Conservation (phyloP, 2,888 invertebrate species). For the Fabriciana adippe region DNA sequence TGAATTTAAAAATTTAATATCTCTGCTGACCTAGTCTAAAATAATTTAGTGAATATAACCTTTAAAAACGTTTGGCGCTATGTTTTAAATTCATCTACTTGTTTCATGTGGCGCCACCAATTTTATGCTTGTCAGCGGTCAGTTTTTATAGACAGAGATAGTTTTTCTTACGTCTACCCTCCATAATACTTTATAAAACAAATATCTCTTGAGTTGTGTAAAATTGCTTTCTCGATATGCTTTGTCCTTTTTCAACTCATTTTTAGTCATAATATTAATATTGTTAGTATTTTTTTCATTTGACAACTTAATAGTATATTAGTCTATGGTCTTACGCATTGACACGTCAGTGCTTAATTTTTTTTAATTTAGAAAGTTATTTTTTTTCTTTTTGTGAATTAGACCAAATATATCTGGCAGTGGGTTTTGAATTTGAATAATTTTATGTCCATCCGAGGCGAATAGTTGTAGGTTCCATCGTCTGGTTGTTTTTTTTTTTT, state of each 20-base stretch:
- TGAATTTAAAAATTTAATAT: too few species aligned
- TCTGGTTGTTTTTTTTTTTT: slow-evolving; percentile 62
- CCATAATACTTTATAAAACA: background rate
- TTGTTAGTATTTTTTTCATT: slow-evolving; percentile 21
- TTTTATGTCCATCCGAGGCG: slow-evolving; percentile 54
- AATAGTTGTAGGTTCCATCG: slow-evolving; percentile 54
- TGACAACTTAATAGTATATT: slow-evolving; percentile 26
- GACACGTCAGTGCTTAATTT: slow-evolving; percentile 29
- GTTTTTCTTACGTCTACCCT: too few species aligned
- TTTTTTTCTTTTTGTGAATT: slow-evolving; percentile 50
- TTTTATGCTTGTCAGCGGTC: too few species aligned
- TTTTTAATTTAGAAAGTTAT: slow-evolving; percentile 41
- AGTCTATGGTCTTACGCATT: slow-evolving; percentile 26
- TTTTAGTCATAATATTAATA: slow-evolving; percentile 28
- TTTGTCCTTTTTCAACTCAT: slow-evolving; percentile 22
- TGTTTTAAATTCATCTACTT: too few species aligned
- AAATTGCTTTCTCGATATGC: slow-evolving; percentile 17
- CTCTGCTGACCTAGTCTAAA: too few species aligned
- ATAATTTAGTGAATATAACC: too few species aligned
- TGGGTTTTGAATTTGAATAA: slow-evolving; percentile 58
- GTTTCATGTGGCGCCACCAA: too few species aligned
- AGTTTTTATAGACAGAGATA: too few species aligned
- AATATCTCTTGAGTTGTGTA: slow-evolving; percentile 5
- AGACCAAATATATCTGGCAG: slow-evolving; percentile 67
- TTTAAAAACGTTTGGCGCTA: too few species aligned